Conservation (phyloP, 2,888 invertebrate genomes). For the Coelopa pilipes region DNA sequence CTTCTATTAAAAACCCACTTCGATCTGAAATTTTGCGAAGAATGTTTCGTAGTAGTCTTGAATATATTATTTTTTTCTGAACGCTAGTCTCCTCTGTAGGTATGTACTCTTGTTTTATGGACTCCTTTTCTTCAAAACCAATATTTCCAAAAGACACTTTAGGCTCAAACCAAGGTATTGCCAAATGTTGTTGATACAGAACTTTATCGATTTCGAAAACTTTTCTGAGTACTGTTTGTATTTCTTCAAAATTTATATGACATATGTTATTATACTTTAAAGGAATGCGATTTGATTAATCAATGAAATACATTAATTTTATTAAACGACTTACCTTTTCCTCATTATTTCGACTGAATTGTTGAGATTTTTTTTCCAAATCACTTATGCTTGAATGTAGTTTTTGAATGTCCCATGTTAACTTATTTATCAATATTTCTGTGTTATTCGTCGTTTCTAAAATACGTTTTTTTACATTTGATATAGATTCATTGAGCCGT, state of each 20-base stretch:
- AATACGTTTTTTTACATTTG: slow-evolving; percentile 74
- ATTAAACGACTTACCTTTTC: slow-evolving; percentile 68
- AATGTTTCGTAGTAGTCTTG: slow-evolving; percentile 71
- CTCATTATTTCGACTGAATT: slow-evolving; percentile 74
- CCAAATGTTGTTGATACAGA: slow-evolving; percentile 74
- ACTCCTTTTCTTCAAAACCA: not conserved
- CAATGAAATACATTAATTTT: not conserved
- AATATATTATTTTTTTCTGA: not conserved
- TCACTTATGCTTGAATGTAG: slow-evolving; percentile 75
- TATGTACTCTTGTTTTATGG: not conserved
- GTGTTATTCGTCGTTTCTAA: slow-evolving; percentile 75
- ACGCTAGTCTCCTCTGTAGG: not conserved
- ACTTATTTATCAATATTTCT: slow-evolving; percentile 73
- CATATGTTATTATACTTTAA: slow-evolving; percentile 68
- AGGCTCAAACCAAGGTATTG: slow-evolving; percentile 70
- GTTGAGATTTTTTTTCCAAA: slow-evolving; percentile 76
- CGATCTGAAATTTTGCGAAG: slow-evolving; percentile 76
- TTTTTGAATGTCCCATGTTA: slow-evolving; percentile 76
- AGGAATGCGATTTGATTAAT: not conserved
- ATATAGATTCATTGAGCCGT: slow-evolving; percentile 79
- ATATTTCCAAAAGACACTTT: slow-evolving; percentile 46
- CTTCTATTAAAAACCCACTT: slow-evolving; percentile 80
- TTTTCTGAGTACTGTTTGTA: slow-evolving; percentile 68
- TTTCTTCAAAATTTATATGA: slow-evolving; percentile 72
- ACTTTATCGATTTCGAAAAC: slow-evolving; percentile 72